A percentile compares a stretch with the other conserved stretches of the same genome.
These are phyloP conservation scores for Leptatherina wallacei DNA, from an alignment of 2,797 vertebrate genomes.

Conservation along the genomic window DNA sequence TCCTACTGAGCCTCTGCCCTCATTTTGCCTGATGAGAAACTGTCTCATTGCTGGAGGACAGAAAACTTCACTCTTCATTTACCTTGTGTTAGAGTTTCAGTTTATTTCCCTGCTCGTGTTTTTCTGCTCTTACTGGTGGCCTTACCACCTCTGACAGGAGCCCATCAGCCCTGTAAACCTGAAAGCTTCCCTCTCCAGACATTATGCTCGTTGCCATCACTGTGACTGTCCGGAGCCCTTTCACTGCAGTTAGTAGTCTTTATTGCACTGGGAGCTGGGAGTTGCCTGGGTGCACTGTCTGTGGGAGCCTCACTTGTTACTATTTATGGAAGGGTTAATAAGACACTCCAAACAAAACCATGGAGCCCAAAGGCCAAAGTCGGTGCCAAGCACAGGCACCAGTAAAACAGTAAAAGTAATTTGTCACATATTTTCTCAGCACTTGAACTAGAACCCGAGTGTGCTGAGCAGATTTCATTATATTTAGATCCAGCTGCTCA, in stretches of 20 bases:
- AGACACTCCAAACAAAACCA: constrained; percentile 58
- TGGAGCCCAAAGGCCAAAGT: constrained; percentile 36
- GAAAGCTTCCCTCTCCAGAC: constrained; percentile 6
- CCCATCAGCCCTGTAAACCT: constrained; percentile 9
- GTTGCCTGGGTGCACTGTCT: constrained; percentile 55
- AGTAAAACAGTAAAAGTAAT: constrained; percentile 63
- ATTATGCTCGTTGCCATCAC: constrained; percentile 12
- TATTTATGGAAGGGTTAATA: constrained; percentile 68
- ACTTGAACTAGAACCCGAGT: background rate
- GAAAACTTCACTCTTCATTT: constrained; percentile 55
- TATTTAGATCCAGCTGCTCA: constrained; percentile 41
- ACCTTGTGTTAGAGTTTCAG: constrained; percentile 26
- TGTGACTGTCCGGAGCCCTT: constrained; percentile 2
- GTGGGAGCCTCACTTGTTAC: constrained; percentile 56
- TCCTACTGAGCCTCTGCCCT: constrained; percentile 31
- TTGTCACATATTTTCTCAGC: constrained; percentile 59
- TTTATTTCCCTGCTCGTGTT: constrained; percentile 32
- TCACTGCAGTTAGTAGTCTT: constrained; percentile 40
- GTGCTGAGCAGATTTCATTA: background rate
- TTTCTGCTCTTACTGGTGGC: constrained; percentile 11
- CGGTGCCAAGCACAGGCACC: constrained; percentile 38
- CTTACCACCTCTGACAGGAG: constrained; percentile 36
- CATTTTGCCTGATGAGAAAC: constrained; percentile 27
- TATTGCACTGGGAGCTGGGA: constrained; percentile 40
- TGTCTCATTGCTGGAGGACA: constrained; percentile 28